phyloP scores from a whole-genome alignment of 2,113 vertebrate species.

The Gorsachius goisagi region DNA sequence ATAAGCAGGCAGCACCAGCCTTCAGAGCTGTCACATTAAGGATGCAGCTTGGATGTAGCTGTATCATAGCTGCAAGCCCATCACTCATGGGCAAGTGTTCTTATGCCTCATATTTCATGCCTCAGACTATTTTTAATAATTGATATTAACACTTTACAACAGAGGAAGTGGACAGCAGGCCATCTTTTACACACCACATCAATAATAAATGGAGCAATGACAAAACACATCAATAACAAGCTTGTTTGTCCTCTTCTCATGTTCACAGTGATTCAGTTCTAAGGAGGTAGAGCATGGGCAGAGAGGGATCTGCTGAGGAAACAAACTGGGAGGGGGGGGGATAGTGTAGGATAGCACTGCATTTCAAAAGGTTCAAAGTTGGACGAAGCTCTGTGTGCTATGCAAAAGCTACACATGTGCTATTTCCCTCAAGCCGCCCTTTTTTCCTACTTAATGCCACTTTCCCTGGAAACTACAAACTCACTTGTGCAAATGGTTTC shows the following conservation, averaged over 20 bases:
- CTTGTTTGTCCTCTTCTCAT: neutral
- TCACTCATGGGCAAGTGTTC: neutral
- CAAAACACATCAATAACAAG: neutral
- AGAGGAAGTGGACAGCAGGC: neutral
- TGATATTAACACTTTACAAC: neutral
- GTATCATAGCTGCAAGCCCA: neutral
- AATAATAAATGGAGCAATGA: neutral
- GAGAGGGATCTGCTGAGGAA: neutral
- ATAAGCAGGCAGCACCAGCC: neutral
- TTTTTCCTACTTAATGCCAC: neutral
- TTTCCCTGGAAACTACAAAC: neutral
- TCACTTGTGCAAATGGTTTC: neutral
- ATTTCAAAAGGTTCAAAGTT: neutral
- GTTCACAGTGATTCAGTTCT: neutral
- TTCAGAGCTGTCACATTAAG: neutral
- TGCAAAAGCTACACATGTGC: neutral
- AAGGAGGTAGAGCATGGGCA: neutral
- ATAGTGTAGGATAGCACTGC: too few relatives aligned
- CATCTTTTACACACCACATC: neutral
- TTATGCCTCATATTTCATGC: neutral
- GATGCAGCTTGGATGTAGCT: neutral
- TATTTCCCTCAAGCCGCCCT: neutral
- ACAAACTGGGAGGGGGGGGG: neutral
- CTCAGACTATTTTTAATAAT: slow-evolving; percentile 32
- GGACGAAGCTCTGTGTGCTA: neutral